Base-by-base conservation (phyloP, 2,888 invertebrate species). In the Candidula unifasciata region DNA sequence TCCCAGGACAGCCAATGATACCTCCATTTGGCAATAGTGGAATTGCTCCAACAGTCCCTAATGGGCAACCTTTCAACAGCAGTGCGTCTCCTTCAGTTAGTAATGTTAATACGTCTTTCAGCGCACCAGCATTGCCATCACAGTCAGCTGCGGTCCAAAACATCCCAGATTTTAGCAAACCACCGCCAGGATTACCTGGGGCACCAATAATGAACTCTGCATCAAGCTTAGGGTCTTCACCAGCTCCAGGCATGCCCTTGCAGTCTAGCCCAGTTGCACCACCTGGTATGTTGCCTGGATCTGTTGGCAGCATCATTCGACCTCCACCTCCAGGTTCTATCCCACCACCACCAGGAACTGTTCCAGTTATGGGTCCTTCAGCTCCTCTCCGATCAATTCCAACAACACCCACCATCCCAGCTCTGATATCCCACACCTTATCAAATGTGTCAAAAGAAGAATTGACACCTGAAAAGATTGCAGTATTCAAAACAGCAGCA, bases 301-400 rank as follows among this genome's bases (percentile, higher is more conserved):
- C 85, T 30, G 66, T 57, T 44, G 27, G 73, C 30, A 33, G 33
- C 24, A 52, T 78, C 3, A 83, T 83, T n/a, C 81, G 78, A 30
- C 86, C 86, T 16, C 84, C 87, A 21, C 80, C 84, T 30, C 82
- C 82, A 37, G 80, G 82, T 44, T 69, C 83, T 18, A 57, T 83
- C 13, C 84, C 80, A 27, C 83, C 83, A 10, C 83, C 86, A 33
- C 80, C 76, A 5, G 60, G 74, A 30, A 79, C 80, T 21, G 64
- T 64, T 44, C 83, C 82, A 37, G 77, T 82, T 16, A 77, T 76
- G n/a, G 30, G 78, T 27, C 78, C 83, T 60, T 3, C 76, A 44
- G 37, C 44, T 27, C 8, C 57, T 27, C 6, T 33, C 8, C 30
- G n/a, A 54, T 60, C 74, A 1, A 78, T 54, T 3, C 52, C 69